Evolutionary conservation across 2,797 vertebrate species (phyloP), one percentile per base, ranked within the genome.

Genomic region (Pelobates cultripes): DNA sequence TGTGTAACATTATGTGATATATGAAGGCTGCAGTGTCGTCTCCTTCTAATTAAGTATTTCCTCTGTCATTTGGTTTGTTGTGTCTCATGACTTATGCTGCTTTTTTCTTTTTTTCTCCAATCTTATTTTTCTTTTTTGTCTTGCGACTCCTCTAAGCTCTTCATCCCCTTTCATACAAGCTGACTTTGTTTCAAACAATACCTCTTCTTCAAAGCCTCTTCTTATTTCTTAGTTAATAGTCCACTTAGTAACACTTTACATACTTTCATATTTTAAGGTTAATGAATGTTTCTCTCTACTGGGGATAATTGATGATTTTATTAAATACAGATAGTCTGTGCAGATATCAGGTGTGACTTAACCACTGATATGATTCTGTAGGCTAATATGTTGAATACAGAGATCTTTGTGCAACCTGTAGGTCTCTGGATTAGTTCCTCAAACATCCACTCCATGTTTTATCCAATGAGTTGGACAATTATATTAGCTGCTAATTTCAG

Each of bases 41-140:
- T 79, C n/a, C 12, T 53, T 84, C 73, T 84, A 76, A 84, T 84
- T 84, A 80, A 84, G 73, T 67, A 76, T 84, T 76, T 71, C 53
- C 47, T 9, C 42, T 82, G 80, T 79, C 70, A 75, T 79, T 71
- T 57, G 44, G 40, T 66, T 64, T 71, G 44, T 66, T 17, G 47
- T 75, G 44, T 66, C 55, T 66, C 10, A 51, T 63, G 28, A 10
- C 44, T 60, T 79, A 43, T 75, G 78, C 15, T 57, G 8, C n/a
- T 75, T 66, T 76, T 51, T 43, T 51, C 17, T 51, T 79, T 79
- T 66, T 17, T 13, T 63, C 45, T 63, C 45, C 60, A n/a, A 55
- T 61, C 57, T 67, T 77, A 82, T 82, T 82, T 82, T 82, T 82
- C 74, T 77, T 42, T 45, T 28, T 5, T 64, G 68, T 82, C 69